A percentile compares a stretch with the other conserved stretches of the same genome.
Conservation (phyloP, 2,888 invertebrate species). For the Spodoptera picta region DNA sequence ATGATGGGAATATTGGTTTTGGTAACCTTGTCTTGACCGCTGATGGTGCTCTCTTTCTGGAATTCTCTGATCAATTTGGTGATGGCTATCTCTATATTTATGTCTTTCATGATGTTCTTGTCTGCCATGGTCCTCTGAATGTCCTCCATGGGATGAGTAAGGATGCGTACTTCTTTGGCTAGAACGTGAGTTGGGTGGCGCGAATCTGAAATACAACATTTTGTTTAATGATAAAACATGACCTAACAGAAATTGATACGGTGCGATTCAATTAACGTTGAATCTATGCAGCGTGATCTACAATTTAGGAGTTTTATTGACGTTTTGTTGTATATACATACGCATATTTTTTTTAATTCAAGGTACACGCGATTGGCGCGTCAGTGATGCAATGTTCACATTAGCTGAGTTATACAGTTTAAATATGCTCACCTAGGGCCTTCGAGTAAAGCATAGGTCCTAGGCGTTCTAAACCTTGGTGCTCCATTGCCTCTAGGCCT, state of each 20-base stretch:
- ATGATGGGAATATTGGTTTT: constrained; percentile 59
- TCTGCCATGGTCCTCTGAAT: constrained; percentile 54
- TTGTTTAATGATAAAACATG: not conserved
- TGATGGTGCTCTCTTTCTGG: constrained; percentile 64
- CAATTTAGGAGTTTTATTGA: constrained; percentile 4
- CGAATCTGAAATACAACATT: constrained; percentile 70
- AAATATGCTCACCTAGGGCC: constrained; percentile 67
- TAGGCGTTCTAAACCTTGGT: constrained; percentile 73
- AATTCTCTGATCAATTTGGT: constrained; percentile 57
- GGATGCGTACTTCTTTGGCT: constrained; percentile 58
- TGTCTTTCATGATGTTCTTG: constrained; percentile 66
- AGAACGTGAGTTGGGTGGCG: constrained; percentile 66
- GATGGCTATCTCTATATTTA: constrained; percentile 61
- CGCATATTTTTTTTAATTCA: constrained; percentile 16
- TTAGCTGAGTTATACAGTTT: constrained; percentile 2
- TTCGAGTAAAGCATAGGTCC: constrained; percentile 66
- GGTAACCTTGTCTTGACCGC: constrained; percentile 54
- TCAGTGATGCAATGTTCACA: constrained; percentile 60
- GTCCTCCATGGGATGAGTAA: constrained; percentile 58
- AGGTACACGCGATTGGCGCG: constrained; percentile 65
- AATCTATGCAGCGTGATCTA: not conserved
- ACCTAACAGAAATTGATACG: not conserved
- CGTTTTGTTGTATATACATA: constrained; percentile 3
- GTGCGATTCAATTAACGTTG: not conserved
- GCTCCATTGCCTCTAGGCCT: constrained; percentile 76